A percentile compares a stretch with the other conserved stretches of the same genome.
Evolutionary conservation across 1,140 invertebrate species (phyloP).

Genomic region (Heliconius hermathena): DNA sequence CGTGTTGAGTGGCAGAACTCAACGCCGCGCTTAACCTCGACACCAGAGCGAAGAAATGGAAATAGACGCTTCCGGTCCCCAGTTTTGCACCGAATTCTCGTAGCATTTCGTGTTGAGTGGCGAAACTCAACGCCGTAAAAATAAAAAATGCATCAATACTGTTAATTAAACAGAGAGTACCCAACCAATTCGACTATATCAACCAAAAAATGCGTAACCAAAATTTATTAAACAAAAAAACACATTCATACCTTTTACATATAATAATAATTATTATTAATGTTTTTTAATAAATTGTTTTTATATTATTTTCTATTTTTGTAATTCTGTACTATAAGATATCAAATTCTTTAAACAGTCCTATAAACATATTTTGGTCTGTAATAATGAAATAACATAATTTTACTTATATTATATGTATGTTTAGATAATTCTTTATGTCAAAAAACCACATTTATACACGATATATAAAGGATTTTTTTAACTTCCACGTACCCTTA

Average conservation of each 20-base stretch:
- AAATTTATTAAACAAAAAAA: slow-evolving; percentile 2
- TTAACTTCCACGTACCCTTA: no score
- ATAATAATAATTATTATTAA: background rate
- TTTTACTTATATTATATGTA: background rate
- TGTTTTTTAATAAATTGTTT: background rate
- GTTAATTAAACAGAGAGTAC: background rate
- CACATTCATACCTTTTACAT: background rate
- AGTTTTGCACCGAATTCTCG: no score
- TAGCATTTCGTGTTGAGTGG: no score
- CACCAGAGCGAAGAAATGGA: no score
- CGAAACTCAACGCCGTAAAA: background rate
- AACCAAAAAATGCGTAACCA: background rate
- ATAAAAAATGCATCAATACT: background rate
- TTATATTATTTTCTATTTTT: background rate
- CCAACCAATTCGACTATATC: background rate
- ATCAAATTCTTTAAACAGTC: slow-evolving; percentile 1
- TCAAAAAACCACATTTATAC: background rate
- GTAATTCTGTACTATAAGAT: background rate
- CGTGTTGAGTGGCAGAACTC: no score
- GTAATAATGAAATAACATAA: background rate
- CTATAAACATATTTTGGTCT: background rate
- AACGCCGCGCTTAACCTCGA: no score
- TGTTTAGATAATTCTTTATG: background rate
- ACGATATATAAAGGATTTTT: background rate
- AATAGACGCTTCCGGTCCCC: no score